Base-by-base conservation (phyloP, 2,888 invertebrate genomes). In the Metellina segmentata region DNA sequence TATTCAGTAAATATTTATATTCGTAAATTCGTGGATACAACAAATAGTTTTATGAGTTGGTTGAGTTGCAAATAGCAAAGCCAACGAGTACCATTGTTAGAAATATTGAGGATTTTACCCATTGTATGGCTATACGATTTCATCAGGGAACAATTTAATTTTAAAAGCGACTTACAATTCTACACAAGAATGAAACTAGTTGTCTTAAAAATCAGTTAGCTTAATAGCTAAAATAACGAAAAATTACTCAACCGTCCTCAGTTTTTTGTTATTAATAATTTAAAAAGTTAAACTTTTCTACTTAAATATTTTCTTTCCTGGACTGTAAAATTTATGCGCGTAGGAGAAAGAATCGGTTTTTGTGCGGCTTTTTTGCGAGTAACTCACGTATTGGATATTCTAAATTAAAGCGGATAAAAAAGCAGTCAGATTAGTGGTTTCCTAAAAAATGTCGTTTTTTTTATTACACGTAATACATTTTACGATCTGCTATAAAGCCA, bases 391-490 rank as follows among this genome's bases (percentile, higher is more conserved):
- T 61, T 61, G 61, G 61, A 61, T 61, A 61, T 61, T 61, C 61
- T 61, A 61, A 61, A 61, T 61, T 61, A 61, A 61, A 61, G 9
- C 13, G 61, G 61, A 61, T 61, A 16, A 61, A 61, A 61, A 61
- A 61, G 61, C 61, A 61, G 61, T 61, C 6, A 61, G 61, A 61
- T 61, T 61, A 61, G 61, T 8, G 61, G 61, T 61, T 61, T 61
- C 61, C 61, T 61, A 61, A 61, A 61, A 61, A 61, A 61, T 61
- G 6, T 61, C 7, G 9, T 19, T 72, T 72, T n/a, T 79, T 81
- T 81, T 70, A 81, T 81, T 69, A 70, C 34, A 48, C 69, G 69
- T 81, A 81, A 81, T 81, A 81, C 81, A 70, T 70, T 51, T 81
- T 70, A 81, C 70, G 70, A 81, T 70, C 79, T 70, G 69, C 49